These are phyloP conservation scores for Callocephalon fimbriatum DNA, from an alignment of 2,113 vertebrate species.

Conservation along the genomic window DNA sequence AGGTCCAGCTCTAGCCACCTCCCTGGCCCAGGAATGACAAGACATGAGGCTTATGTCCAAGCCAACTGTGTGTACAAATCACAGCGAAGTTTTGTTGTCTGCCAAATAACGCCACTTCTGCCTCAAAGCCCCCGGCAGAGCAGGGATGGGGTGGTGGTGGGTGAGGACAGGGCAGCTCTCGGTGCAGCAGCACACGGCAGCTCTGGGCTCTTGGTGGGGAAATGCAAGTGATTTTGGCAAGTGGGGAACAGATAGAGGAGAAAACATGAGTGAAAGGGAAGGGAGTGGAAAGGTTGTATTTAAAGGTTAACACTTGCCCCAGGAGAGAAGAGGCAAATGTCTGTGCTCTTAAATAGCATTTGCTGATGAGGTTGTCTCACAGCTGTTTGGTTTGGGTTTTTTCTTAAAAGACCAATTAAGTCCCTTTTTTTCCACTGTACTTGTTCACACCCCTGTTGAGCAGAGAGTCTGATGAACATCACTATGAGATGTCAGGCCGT, in stretches of 20 bases:
- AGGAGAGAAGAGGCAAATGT: not conserved
- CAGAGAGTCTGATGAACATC: not conserved
- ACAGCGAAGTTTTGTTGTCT: not conserved
- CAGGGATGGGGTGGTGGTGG: fast-evolving
- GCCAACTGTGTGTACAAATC: not conserved
- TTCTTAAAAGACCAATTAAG: not conserved
- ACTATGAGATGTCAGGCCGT: not conserved
- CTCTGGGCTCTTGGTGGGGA: fast-evolving
- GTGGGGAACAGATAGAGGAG: not conserved
- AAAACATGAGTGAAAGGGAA: not conserved
- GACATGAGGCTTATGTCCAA: not conserved
- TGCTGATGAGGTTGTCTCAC: slow-evolving; percentile 7
- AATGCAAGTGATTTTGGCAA: not conserved
- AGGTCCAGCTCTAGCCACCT: not conserved
- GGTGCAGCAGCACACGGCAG: fast-evolving
- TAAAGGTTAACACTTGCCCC: slow-evolving; percentile 27
- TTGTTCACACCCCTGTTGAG: not conserved
- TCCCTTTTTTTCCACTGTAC: slow-evolving; percentile 42
- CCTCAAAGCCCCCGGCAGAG: fast-evolving
- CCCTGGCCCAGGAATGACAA: not conserved
- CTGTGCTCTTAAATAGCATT: not conserved
- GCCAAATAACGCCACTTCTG: fast-evolving
- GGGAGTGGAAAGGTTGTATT: not conserved
- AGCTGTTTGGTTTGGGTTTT: not conserved
- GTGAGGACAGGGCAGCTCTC: not conserved